These are phyloP conservation scores for Apis florea DNA, from an alignment of 1,140 invertebrate genomes.

Conservation along the genomic window DNA sequence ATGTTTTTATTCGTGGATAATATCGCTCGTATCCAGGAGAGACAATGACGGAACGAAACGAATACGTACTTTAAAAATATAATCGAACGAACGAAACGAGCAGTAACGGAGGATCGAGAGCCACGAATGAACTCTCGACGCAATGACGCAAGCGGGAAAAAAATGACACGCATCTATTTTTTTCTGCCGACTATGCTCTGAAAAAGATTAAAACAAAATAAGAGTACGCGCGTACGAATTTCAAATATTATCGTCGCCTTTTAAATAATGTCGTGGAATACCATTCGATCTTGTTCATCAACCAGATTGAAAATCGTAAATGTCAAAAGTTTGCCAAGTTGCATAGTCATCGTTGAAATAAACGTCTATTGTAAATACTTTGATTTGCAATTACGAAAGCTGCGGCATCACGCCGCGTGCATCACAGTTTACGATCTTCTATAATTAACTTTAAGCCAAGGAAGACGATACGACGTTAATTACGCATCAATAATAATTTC, in stretches of 20 bases:
- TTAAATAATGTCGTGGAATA: not conserved
- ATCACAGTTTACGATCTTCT: conserved; percentile 9
- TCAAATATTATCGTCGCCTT: not conserved
- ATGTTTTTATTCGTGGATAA: not conserved
- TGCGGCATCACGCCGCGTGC: not conserved
- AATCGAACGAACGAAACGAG: not conserved
- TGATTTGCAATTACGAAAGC: not conserved
- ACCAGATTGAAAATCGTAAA: conserved; percentile 22
- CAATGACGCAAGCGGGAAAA: conserved; percentile 33
- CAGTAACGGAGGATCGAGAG: not conserved
- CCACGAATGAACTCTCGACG: conserved; percentile 2
- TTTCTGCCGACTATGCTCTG: conserved; percentile 10
- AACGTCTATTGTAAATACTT: conserved; percentile 25
- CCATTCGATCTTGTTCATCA: not conserved
- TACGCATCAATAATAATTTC: not conserved
- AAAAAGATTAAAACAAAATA: conserved; percentile 11
- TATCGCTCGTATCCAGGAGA: not conserved
- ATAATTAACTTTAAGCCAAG: conserved; percentile 11
- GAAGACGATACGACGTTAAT: not conserved
- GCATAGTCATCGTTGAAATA: not conserved
- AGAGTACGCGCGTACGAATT: not conserved
- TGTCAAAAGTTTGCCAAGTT: conserved; percentile 32
- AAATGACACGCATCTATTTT: conserved; percentile 43
- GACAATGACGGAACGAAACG: not conserved
- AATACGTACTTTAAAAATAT: not conserved